Evolutionary conservation across 2,888 invertebrate genomes (phyloP), one percentile per base, ranked within the genome.

Genomic region (Cantharis rustica): DNA sequence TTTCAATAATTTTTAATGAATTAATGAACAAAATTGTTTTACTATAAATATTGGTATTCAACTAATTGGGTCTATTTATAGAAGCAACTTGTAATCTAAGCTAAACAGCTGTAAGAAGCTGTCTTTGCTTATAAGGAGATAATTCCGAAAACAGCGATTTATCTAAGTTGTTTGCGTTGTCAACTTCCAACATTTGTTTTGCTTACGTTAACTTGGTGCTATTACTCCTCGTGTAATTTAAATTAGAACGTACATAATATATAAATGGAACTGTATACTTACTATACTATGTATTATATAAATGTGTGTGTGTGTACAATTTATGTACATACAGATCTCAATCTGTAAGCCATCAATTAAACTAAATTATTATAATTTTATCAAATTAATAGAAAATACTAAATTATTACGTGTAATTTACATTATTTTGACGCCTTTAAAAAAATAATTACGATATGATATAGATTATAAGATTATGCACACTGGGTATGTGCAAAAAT

Each of bases 61-160:
- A 76, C 69, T 76, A 76, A 76, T 76, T 76, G 72, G 23, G 63
- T 70, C 76, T 76, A 76, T 76, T 76, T 76, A 73, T 73, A 76
- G 76, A 61, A 70, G 31, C 17, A 27, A 68, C 73, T 72, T 27
- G 72, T 75, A 72, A 71, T 62, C 20, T 47, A 75, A 72, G 72
- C 68, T 75, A 27, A 72, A 70, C 74, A 74, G 74, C 72, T 72
- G 72, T 61, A 76, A 76, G 76, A 76, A 76, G 76, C 64, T n/a
- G 76, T 73, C 72, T 69, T 31, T 73, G 69, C 76, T 66, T 76
- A 76, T 72, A 76, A 20, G 76, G 76, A 31, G 76, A 72, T 73
- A 76, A 76, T 73, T 73, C 76, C 76, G 61, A 72, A 76, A 76
- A 73, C 73, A 76, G 70, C 70, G 26, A 73, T 73, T 76, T 76